Evolutionary conservation across 1,140 invertebrate genomes (phyloP).

Genomic region (Heterodera schachtii): DNA sequence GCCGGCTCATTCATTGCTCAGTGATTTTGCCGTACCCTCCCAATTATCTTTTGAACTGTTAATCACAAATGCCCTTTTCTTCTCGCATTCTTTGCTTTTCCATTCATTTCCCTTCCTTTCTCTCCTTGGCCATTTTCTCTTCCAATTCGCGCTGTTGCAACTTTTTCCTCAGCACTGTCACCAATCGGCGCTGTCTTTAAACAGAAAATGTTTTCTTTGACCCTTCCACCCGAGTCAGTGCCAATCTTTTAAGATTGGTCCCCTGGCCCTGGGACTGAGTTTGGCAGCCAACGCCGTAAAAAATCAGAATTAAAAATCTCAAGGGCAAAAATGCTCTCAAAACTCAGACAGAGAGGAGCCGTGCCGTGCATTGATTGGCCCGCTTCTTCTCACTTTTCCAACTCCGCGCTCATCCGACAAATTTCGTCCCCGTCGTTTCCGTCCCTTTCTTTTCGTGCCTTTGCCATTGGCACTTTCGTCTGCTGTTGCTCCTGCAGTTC

Average conservation of each 20-base stretch:
- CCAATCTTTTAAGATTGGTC: not conserved
- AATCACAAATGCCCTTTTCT: not conserved
- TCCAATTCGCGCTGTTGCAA: conserved; percentile 43
- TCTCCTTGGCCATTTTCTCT: not conserved
- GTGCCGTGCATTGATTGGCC: not conserved
- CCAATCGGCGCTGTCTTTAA: conserved; percentile 45
- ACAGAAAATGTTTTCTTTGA: not conserved
- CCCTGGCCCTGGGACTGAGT: too few relatives aligned
- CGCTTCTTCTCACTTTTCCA: conserved; percentile 16
- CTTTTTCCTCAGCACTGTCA: conserved; percentile 45
- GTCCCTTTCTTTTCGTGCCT: conserved; percentile 4
- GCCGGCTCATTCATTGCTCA: too few relatives aligned
- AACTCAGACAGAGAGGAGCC: too few relatives aligned
- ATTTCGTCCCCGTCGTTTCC: not conserved
- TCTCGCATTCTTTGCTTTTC: not conserved
- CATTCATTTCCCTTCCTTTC: not conserved
- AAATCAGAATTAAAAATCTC: too few relatives aligned
- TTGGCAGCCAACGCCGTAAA: too few relatives aligned
- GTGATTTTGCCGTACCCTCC: too few relatives aligned
- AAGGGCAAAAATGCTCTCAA: too few relatives aligned
- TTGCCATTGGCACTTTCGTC: conserved; percentile 7
- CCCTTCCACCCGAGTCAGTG: not conserved
- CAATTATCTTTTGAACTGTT: too few relatives aligned
- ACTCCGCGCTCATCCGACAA: not conserved
- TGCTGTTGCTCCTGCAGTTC: not conserved